These are phyloP conservation scores for Gambusia yucatana DNA, from an alignment of 2,797 vertebrate species.

Conservation along the genomic window DNA sequence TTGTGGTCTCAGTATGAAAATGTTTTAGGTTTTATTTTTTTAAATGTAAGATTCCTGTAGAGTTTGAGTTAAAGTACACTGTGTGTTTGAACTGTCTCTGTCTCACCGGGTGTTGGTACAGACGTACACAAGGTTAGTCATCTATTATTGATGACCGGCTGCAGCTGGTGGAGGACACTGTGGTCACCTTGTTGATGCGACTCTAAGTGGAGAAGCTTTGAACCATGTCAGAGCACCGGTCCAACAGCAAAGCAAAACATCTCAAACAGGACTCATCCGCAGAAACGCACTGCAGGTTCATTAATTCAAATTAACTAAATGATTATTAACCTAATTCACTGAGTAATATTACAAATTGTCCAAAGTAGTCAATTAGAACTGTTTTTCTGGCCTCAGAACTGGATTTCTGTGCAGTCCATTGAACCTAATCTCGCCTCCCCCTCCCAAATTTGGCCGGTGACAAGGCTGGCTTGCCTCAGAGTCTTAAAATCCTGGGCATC, in stretches of 20 bases:
- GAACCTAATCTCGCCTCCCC: constrained; percentile 26
- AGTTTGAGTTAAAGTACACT: constrained; percentile 40
- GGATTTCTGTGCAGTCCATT: constrained; percentile 48
- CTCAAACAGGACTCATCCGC: constrained; percentile 15
- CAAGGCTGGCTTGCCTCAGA: constrained; percentile 62
- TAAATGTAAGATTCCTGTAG: constrained; percentile 13
- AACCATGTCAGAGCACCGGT: constrained; percentile 30
- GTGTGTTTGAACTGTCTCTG: constrained; percentile 52
- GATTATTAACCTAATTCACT: not conserved
- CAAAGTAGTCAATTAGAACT: constrained; percentile 1
- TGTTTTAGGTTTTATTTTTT: constrained; percentile 24
- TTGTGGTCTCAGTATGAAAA: constrained; percentile 1
- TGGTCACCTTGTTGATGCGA: constrained; percentile 67
- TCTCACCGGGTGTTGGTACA: constrained; percentile 55
- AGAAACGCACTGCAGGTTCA: not conserved
- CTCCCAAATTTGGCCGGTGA: constrained; percentile 46
- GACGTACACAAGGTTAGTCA: constrained; percentile 60
- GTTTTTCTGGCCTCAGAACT: constrained; percentile 21
- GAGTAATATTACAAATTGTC: constrained; percentile 8
- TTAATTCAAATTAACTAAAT: not conserved
- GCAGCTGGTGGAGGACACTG: constrained; percentile 46
- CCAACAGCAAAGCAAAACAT: constrained; percentile 6
- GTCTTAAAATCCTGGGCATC: constrained; percentile 47
- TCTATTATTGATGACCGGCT: constrained; percentile 72
- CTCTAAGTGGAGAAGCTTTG: constrained; percentile 31